These are phyloP conservation scores for Sebastes steindachneri DNA, from an alignment of 2,797 vertebrate genomes.

Conservation along the genomic window DNA sequence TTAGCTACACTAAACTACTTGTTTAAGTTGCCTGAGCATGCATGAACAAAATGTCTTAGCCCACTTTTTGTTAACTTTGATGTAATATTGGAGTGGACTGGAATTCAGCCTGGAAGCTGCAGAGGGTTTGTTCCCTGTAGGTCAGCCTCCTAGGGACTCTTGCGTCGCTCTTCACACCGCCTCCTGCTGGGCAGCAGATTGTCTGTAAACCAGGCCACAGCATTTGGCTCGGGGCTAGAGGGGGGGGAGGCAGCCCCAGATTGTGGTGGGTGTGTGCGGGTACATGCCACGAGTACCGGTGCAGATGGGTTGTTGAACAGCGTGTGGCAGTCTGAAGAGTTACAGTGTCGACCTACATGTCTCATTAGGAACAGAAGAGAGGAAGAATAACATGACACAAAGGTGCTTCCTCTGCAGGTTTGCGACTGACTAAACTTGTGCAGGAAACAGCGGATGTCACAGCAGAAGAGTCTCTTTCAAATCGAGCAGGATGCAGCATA, in stretches of 20 bases:
- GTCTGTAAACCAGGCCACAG: conserved; percentile 55
- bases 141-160: conserved; percentile 19
- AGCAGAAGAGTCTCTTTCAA: neutral
- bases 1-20: neutral
- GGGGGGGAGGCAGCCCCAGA: conserved; percentile 10
- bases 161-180: neutral
- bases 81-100: neutral
- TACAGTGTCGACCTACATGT: conserved; percentile 10
- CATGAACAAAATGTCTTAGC: neutral
- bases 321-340: neutral
- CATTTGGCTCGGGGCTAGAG: conserved; percentile 18
- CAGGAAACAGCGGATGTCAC: neutral
- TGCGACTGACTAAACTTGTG: neutral
- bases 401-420: conserved; percentile 6
- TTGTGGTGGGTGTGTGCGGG: neutral
- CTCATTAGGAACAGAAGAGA: conserved; percentile 6
- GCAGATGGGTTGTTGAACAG: conserved; percentile 10
- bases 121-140: conserved; percentile 10
- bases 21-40: neutral
- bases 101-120: conserved; percentile 14
- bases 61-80: neutral
- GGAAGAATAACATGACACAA: neutral
- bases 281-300: neutral
- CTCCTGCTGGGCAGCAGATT: conserved; percentile 41
- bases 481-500: neutral